phyloP scores from a whole-genome alignment of 2,888 invertebrate genomes.

The Desoria tigrina region DNA sequence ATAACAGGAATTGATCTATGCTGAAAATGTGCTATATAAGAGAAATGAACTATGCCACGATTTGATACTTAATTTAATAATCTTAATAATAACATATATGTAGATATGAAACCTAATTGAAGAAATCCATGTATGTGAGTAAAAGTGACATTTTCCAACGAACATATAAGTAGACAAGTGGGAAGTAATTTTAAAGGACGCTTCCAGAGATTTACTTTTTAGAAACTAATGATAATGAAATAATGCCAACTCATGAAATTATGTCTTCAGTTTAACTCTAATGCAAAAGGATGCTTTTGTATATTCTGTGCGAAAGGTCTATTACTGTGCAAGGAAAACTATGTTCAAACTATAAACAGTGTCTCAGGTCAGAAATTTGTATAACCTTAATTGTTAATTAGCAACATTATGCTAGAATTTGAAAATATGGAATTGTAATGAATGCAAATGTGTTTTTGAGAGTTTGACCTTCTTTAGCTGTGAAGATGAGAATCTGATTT shows the following conservation, averaged over 20 bases:
- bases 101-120: too few species aligned
- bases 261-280: slow-evolving; percentile 7
- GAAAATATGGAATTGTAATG: too few species aligned
- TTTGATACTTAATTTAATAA: neutral
- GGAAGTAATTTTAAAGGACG: too few species aligned
- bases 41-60: slow-evolving; percentile 5
- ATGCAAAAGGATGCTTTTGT: slow-evolving; percentile 1
- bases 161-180: too few species aligned
- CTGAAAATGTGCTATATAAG: slow-evolving; percentile 20
- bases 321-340: neutral
- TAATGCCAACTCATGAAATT: slow-evolving; percentile 8
- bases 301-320: neutral
- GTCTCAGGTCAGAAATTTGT: slow-evolving; percentile 4
- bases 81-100: too few species aligned
- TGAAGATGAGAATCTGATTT: too few species aligned
- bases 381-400: too few species aligned
- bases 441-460: too few species aligned
- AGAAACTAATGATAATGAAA: slow-evolving; percentile 1
- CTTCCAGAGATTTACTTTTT: slow-evolving; percentile 3
- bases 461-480: too few species aligned
- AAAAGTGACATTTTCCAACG: too few species aligned
- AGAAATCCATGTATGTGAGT: too few species aligned
- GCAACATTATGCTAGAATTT: too few species aligned
- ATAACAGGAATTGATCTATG: slow-evolving; percentile 22
- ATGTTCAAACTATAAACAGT: slow-evolving; percentile 8